Conservation (phyloP, 2,888 invertebrate genomes). For the Watsonalla binaria region DNA sequence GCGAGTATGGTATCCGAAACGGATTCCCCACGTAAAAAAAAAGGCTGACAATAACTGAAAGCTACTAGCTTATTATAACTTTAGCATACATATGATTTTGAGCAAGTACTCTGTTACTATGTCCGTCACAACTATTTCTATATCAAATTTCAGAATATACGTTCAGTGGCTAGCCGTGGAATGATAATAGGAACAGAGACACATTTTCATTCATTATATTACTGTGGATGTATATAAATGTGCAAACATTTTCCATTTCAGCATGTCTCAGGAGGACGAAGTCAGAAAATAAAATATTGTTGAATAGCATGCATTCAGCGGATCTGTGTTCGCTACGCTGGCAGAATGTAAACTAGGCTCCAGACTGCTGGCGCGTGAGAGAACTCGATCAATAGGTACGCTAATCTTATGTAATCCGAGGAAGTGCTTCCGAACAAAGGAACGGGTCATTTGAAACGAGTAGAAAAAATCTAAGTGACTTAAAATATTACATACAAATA, state of each 20-base stretch:
- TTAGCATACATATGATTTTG: too few species aligned
- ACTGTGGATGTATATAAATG: not conserved
- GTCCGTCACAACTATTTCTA: too few species aligned
- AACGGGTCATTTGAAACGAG: too few species aligned
- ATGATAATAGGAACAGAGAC: too few species aligned
- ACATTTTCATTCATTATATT: too few species aligned
- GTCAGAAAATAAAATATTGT: conserved; percentile 17
- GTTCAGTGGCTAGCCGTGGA: too few species aligned
- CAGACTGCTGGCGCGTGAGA: conserved; percentile 1
- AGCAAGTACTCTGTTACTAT: too few species aligned
- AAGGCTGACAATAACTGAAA: too few species aligned
- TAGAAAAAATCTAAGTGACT: not conserved
- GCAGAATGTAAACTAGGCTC: conserved; percentile 15
- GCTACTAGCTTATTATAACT: too few species aligned
- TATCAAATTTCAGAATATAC: too few species aligned
- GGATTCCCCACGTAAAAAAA: too few species aligned
- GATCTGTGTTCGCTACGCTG: conserved; percentile 10
- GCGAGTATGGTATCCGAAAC: too few species aligned
- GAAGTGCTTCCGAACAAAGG: not conserved
- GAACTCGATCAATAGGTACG: not conserved
- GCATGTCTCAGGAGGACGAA: conserved; percentile 6
- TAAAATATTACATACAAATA: conserved; percentile 1
- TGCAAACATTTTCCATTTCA: not conserved
- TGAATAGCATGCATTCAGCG: conserved; percentile 5
- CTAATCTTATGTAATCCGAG: not conserved